Evolutionary conservation across 2,888 invertebrate species (phyloP).

Genomic region (Acleris cristana): DNA sequence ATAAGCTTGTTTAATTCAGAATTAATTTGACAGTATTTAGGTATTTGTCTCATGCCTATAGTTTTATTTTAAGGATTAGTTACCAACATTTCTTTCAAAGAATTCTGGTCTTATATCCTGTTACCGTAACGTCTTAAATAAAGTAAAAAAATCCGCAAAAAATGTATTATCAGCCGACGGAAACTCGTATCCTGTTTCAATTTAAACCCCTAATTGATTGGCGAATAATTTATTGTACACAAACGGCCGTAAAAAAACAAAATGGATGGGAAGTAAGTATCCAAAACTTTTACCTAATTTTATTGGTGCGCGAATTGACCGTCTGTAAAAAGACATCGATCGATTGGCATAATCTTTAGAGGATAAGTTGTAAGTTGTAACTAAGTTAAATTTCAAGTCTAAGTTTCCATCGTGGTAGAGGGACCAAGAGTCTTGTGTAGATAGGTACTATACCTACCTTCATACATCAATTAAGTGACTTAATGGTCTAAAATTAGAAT

Average conservation of each 20-base stretch:
- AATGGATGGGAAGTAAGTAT: conserved; percentile 18
- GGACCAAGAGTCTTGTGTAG: too few relatives aligned
- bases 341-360: neutral
- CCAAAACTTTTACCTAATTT: conserved; percentile 25
- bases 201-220: conserved; percentile 34
- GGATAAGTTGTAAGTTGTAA: too few relatives aligned
- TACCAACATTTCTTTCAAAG: too few relatives aligned
- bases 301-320: conserved; percentile 27
- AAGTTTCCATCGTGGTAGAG: too few relatives aligned
- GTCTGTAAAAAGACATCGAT: conserved; percentile 2
- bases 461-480: too few relatives aligned
- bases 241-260: conserved; percentile 29
- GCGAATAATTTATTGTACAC: conserved; percentile 36
- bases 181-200: conserved; percentile 20
- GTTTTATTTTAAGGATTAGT: too few relatives aligned
- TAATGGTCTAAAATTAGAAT: too few relatives aligned
- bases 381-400: too few relatives aligned
- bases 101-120: neutral
- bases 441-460: too few relatives aligned
- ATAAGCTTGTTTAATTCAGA: too few relatives aligned
- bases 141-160: neutral
- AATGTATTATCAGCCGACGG: conserved; percentile 1
- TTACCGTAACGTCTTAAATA: neutral
- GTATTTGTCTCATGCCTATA: too few relatives aligned
- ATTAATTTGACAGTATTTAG: too few relatives aligned